A percentile compares a stretch with the other conserved stretches of the same genome.
These are phyloP conservation scores for Asarcornis scutulata DNA, from an alignment of 2,113 vertebrate genomes.

Conservation along the genomic window DNA sequence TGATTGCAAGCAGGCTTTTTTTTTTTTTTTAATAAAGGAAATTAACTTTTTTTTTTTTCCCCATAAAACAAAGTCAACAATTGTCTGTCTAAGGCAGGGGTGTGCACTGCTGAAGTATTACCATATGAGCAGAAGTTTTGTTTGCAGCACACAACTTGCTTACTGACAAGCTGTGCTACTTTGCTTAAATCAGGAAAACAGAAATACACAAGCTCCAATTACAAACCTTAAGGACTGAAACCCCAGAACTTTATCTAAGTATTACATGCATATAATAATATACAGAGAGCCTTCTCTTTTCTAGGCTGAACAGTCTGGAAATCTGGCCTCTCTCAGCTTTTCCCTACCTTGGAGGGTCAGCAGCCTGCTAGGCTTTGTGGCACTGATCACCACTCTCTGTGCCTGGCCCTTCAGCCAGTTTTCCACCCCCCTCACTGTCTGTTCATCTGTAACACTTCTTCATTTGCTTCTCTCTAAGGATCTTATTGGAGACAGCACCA, in stretches of 20 bases:
- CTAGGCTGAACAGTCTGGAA: neutral
- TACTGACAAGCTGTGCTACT: neutral
- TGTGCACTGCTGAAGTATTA: neutral
- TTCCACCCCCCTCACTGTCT: neutral
- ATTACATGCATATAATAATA: neutral
- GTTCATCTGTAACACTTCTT: neutral
- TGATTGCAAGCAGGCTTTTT: neutral
- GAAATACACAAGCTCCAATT: neutral
- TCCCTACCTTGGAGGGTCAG: neutral
- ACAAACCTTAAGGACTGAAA: neutral
- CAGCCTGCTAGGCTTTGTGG: neutral
- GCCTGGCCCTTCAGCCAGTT: neutral
- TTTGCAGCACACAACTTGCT: neutral
- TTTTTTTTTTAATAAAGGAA: neutral
- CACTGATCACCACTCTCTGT: neutral
- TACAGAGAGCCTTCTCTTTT: neutral
- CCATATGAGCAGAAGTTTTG: neutral
- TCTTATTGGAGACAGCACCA: neutral
- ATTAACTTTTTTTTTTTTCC: neutral
- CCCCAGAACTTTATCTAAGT: neutral
- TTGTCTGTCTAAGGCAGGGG: neutral
- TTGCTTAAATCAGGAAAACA: neutral
- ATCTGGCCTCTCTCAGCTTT: neutral
- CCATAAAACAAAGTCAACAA: neutral
- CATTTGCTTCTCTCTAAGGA: neutral